Percentiles rank a stretch among this genome's conserved stretches.
Conservation (phyloP, 2,888 invertebrate species). For the Griposia aprilina region DNA sequence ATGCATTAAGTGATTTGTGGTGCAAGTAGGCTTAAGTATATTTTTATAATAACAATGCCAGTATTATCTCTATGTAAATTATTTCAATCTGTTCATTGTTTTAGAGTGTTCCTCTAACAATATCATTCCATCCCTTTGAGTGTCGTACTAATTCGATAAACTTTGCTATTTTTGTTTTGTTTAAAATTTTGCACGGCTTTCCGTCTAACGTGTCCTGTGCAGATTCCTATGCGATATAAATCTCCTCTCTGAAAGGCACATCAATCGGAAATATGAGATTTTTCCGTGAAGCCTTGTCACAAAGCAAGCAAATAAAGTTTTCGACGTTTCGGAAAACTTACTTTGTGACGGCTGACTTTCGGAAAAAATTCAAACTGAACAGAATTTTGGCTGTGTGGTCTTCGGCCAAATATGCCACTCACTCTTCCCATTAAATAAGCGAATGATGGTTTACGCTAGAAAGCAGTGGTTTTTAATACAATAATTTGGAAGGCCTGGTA, state of each 20-base stretch:
- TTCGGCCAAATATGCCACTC: neutral
- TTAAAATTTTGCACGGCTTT: neutral
- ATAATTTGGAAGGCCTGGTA: neutral
- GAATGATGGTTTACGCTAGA: neutral
- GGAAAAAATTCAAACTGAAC: slow-evolving; percentile 7
- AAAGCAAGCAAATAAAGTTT: slow-evolving; percentile 56
- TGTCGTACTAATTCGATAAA: slow-evolving; percentile 12
- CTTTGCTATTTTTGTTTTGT: neutral
- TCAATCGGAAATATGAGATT: slow-evolving; percentile 50
- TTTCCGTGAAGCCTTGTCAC: slow-evolving; percentile 44
- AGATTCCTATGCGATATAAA: slow-evolving; percentile 20
- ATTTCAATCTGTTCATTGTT: neutral
- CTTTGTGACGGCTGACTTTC: slow-evolving; percentile 39
- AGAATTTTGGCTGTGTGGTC: slow-evolving; percentile 7
- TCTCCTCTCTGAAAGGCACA: slow-evolving; percentile 29
- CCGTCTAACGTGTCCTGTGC: neutral
- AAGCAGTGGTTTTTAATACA: neutral
- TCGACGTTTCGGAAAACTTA: slow-evolving; percentile 44
- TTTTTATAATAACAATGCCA: neutral
- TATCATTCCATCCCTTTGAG: neutral
- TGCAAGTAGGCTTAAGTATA: neutral
- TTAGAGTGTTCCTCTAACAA: neutral
- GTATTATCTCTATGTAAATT: neutral
- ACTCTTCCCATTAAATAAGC: neutral
- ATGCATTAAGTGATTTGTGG: neutral